A percentile compares a stretch with the other conserved stretches of the same genome.
Evolutionary conservation across 1,140 invertebrate species (phyloP).

Genomic region (Habropoda laboriosa): DNA sequence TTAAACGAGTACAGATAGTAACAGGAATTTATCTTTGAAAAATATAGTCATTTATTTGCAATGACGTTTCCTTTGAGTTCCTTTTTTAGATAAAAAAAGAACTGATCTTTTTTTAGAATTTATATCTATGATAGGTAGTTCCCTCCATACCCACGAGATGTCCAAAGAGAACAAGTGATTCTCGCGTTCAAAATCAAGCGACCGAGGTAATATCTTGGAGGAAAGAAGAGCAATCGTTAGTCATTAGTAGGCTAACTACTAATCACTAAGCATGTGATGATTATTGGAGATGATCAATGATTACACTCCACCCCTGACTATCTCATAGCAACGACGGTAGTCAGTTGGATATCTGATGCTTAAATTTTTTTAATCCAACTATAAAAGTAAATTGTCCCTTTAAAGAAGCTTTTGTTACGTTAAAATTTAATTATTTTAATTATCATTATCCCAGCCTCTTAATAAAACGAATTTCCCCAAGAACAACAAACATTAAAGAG

Average conservation of each 20-base stretch:
- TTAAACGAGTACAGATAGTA: background rate
- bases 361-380: constrained; percentile 45
- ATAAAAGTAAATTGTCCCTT: too few relatives aligned
- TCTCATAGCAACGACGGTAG: constrained; percentile 67
- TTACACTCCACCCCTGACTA: constrained; percentile 70
- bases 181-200: constrained; percentile 14
- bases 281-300: constrained; percentile 72
- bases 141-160: constrained; percentile 34
- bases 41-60: background rate
- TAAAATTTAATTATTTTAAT: too few relatives aligned
- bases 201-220: background rate
- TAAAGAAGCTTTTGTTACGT: too few relatives aligned
- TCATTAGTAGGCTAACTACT: constrained; percentile 61
- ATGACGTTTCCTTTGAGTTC: fast-evolving
- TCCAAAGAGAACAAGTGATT: background rate
- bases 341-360: constrained; percentile 73
- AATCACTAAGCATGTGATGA: constrained; percentile 75
- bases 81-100: background rate
- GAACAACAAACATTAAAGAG: too few relatives aligned
- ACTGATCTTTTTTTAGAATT: background rate
- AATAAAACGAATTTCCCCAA: too few relatives aligned
- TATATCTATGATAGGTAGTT: background rate
- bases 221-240: fast-evolving
- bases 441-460: too few relatives aligned
- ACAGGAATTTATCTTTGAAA: background rate